Evolutionary conservation across 1,140 invertebrate species (phyloP), one percentile per base, ranked within the genome.

Genomic region (Trichogramma pretiosum): DNA sequence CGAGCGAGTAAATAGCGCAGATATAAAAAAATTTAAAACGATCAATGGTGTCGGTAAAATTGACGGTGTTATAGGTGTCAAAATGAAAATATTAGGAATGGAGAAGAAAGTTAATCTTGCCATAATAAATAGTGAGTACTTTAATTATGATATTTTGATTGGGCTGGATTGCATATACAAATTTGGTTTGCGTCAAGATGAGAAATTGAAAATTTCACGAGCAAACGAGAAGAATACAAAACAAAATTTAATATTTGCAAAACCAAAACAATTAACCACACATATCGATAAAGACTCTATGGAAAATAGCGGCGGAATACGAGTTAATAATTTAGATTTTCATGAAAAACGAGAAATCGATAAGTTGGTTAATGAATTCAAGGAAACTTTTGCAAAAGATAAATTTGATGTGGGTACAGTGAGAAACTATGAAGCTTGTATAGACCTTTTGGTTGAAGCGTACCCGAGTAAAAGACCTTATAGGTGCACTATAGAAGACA

Each of bases 371-470:
- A 11, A 43, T 2, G 21, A 49, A 51, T 46, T 51, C 28, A 50
- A 50, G 10, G 14, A 24, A 2, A n/a, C 48, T 11, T 50, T 54
- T 41, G 48, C 52, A 26, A 50, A 45, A 52, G 26, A 49, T 35
- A 55, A 52, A 43, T 52, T 51, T 18, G 46, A 52, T 13, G 24
- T 51, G 5, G 46, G 49, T 2, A 52, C 46, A 13, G 38, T 52
- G 0, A 51, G 21, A 38, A 35, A 47, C 10, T 51, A 51, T 17
- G 48, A 54, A 41, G 53, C 48, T 1, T 5, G 33, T 23, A 50
- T 54, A 2, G 52, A 54, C 9, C 21, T 50, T 24, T 7, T 45
- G 38, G 16, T 48, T 11, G 44, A 46, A 1, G 19, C 30, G 32
- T 46, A 46, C 30, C 30, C 3, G 3, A 21, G 44, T 0, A 46